phyloP scores from a whole-genome alignment of 2,797 vertebrate species.

The Nannoperca australis region DNA sequence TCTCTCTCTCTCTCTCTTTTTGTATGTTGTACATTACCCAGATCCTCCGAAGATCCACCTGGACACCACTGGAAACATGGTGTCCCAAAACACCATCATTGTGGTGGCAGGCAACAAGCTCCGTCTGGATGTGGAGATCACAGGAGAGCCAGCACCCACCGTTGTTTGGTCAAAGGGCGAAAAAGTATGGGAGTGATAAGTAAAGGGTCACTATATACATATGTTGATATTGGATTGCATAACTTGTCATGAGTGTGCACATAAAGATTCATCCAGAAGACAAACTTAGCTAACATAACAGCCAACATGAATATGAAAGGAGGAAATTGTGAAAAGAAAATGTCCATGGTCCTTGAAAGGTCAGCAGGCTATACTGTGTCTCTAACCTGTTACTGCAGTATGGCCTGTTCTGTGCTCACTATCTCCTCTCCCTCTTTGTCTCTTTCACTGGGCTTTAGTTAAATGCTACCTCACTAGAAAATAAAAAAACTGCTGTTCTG shows the following conservation, averaged over 20 bases:
- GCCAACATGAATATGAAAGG: background rate
- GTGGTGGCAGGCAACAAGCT: conserved; percentile 95
- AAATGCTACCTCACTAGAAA: conserved; percentile 24
- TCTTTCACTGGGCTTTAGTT: conserved; percentile 17
- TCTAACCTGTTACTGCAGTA: background rate
- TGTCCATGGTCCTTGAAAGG: background rate
- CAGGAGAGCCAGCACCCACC: conserved; percentile 90
- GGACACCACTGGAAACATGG: conserved; percentile 90
- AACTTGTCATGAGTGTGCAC: background rate
- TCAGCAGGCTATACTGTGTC: background rate
- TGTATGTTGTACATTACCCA: conserved; percentile 56
- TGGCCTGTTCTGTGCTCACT: background rate
- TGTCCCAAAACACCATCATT: conserved; percentile 91
- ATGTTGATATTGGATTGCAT: background rate
- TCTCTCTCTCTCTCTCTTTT: background rate
- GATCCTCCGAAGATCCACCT: conserved; percentile 95
- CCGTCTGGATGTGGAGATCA: conserved; percentile 91
- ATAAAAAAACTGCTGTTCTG: conserved; percentile 18
- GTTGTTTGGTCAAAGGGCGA: conserved; percentile 89
- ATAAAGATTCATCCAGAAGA: background rate
- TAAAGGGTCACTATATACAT: background rate
- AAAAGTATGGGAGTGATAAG: conserved; percentile 66
- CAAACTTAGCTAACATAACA: background rate
- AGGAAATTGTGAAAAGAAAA: background rate
- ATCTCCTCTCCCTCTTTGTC: conserved; percentile 1